Conservation (phyloP, 2,888 invertebrate genomes). For the Oxytorus armatus region DNA sequence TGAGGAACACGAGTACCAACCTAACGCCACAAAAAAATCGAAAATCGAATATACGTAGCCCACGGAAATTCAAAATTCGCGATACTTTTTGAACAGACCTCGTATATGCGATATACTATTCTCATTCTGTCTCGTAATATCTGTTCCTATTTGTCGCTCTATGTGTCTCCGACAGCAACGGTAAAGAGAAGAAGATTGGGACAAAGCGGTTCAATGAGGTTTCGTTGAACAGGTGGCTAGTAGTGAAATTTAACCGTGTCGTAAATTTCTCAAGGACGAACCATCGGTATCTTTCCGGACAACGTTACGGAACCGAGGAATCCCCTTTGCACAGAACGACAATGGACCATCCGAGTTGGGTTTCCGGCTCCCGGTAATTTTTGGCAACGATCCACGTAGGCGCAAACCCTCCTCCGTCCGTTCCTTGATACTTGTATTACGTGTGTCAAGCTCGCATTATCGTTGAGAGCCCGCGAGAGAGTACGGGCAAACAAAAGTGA, state of each 20-base stretch:
- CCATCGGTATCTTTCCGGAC: conserved; percentile 18
- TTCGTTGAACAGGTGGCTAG: conserved; percentile 29
- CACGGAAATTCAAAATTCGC: no score
- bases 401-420: no score
- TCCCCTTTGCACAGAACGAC: conserved; percentile 6
- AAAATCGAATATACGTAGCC: no score
- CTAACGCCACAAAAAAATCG: no score
- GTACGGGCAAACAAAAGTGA: background rate
- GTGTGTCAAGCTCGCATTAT: conserved; percentile 43
- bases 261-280: conserved; percentile 45
- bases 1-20: no score
- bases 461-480: background rate
- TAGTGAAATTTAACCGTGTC: conserved; percentile 27
- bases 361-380: conserved; percentile 24
- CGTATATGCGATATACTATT: conserved; percentile 3
- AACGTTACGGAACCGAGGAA: conserved; percentile 14
- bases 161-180: conserved; percentile 13
- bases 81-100: no score
- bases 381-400: conserved; percentile 59
- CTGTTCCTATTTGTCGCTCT: conserved; percentile 45
- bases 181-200: conserved; percentile 25
- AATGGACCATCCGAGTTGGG: background rate
- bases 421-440: background rate
- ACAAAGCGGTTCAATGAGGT: conserved; percentile 14
- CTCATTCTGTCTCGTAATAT: conserved; percentile 30